Base-by-base conservation (phyloP, 2,797 vertebrate genomes). In the Spheniscus humboldti region DNA sequence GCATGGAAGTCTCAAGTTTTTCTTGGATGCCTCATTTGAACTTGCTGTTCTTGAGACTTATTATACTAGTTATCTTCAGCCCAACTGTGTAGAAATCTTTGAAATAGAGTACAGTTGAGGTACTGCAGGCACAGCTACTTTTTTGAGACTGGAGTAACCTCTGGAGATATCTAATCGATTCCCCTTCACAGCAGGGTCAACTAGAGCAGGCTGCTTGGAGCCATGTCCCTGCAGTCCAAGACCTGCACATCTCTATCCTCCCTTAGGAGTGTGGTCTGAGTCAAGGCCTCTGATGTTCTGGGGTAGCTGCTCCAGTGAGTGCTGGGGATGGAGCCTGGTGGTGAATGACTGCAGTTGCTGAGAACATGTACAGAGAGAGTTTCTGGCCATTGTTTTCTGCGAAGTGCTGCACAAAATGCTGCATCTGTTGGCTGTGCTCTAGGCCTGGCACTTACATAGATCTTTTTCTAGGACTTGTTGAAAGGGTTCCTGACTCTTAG, bases 341-440 rank as follows among this genome's bases (percentile, higher is more conserved):
- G 15, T 2, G 1, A 8, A 9, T 74, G 10, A 13, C 31, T 18
- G 12, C 12, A 22, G 0, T 35, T 74, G 17, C 53, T 62, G 13
- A 50, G n/a, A 48, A 22, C 7, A 5, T 7, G 9, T 8, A 27
- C 25, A 45, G 39, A 25, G 30, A 17, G 2, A 15, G 23, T 9
- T 84, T 74, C 43, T 71, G 23, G n/a, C 11, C 31, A 13, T 41
- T 2, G 2, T 72, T 59, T 74, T 87, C 47, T 77, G 18, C 19
- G 23, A 57, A 50, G 22, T 39, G 35, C 17, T 60, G 20, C 16
- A 19, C 30, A 30, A 56, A 87, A 9, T 52, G 18, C 39, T 63
- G 11, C 7, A 33, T 24, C n/a, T 0, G 0, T 63, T 57, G n/a
- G 7, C 30, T 67, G 18, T 18, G 4, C 19, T 89, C 30, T 74